These are phyloP conservation scores for Ophion obscuratus DNA, from an alignment of 2,888 invertebrate genomes.

Conservation along the genomic window DNA sequence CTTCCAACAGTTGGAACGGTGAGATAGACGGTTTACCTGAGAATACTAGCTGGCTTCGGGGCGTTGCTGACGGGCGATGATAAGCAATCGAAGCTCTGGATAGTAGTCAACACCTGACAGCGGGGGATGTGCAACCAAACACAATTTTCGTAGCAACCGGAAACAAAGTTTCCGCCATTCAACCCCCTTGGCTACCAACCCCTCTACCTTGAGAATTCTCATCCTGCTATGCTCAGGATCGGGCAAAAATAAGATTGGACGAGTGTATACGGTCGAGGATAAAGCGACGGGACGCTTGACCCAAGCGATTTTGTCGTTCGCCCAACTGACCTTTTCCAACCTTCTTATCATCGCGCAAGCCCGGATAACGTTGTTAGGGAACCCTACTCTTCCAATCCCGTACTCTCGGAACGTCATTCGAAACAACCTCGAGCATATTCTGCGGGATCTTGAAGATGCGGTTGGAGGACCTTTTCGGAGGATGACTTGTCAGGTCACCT, in stretches of 20 bases:
- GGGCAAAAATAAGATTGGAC: not conserved
- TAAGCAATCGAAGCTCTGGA: not conserved
- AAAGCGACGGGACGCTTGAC: too few species aligned
- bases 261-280: not conserved
- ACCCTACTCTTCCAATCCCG: not conserved
- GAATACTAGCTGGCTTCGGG: not conserved
- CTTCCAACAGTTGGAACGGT: not conserved
- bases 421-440: too few species aligned
- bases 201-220: not conserved
- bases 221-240: not conserved
- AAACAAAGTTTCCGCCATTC: conserved; percentile 52
- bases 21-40: not conserved
- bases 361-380: not conserved
- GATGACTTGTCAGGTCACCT: too few species aligned
- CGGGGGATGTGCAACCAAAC: conserved; percentile 32
- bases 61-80: conserved; percentile 14
- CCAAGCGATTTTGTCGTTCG: not conserved
- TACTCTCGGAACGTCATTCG: not conserved
- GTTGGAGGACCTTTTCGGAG: too few species aligned
- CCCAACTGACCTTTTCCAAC: conserved; percentile 19
- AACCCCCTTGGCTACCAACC: not conserved
- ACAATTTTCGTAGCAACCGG: conserved; percentile 62
- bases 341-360: not conserved
- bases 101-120: conserved; percentile 2
- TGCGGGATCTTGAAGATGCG: too few species aligned